Base-by-base conservation (phyloP, 2,113 vertebrate genomes). In the Hemibagrus wyckioides region DNA sequence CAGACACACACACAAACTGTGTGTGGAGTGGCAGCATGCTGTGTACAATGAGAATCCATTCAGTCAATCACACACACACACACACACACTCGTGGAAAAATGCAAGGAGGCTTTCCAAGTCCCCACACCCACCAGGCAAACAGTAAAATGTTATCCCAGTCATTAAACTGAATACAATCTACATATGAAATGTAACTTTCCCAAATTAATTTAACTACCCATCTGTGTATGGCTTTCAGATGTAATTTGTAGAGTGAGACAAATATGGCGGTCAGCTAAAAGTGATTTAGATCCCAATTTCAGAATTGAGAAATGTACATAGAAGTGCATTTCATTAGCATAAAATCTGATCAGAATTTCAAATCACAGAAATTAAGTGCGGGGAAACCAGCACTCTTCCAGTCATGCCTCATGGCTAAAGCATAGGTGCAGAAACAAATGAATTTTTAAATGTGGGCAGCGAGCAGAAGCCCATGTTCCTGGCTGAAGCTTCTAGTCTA, bases 181-280 rank as follows among this genome's bases (percentile, higher is more conserved):
- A 93, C 94, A 95, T 94, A 93, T 91, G 92, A 95, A 94, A 94
- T 94, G 92, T 93, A 94, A 94, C 94, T 95, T 94, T 90, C 91
- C 88, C 84, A 94, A 95, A 94, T 94, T 94, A 93, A 95, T 95
- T 95, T 90, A 90, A 89, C 90, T 91, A 91, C 92, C 94, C 94
- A 94, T 95, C 94, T 95, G 93, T 93, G 93, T 61, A 92, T 94
- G 93, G 92, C 92, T 93, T 92, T 93, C 91, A 86, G 91, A 92
- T 92, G 89, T 93, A 92, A 94, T 95, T 94, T 94, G 93, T 92
- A 93, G 86, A 90, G 77, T 30, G 76, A 90, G 87, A 90, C 83
- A 81, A 88, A 90, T 85, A 84, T 89, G 87, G 69, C 44, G 86
- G 89, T 88, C 76, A 82, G 73, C 82, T 79, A 79, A 88, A 84